Evolutionary conservation across 1,140 invertebrate species (phyloP), one percentile per base, ranked within the genome.

Genomic region (Drosophila sulfurigaster): DNA sequence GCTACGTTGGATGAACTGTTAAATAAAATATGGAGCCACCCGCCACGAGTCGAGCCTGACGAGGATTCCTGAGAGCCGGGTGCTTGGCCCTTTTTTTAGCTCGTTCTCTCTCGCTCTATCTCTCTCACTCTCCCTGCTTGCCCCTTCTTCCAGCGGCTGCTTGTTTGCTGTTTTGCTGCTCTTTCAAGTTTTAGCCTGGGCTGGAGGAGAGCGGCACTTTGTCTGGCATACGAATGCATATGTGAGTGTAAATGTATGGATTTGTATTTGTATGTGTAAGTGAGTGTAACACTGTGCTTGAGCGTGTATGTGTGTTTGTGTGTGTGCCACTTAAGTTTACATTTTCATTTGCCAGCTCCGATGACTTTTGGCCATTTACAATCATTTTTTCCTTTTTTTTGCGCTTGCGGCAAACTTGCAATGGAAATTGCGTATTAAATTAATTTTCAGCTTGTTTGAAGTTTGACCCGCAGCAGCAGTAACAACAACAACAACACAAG

Each of bases 361-460:
- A 89, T 89, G 85, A 88, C 81, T 85, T 88, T 85, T 79, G 71
- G 71, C 85, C 81, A 82, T 88, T 88, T 88, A 88, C 83, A 89
- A 88, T 83, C 77, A 89, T 83, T 88, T 86, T 88, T 73, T 68
- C 48, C 16, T 51, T 56, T 46, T 51, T 43, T 65, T 52, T 45
- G 48, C 7, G 57, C 57, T 66, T 51, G 66, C 70, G 69, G 68
- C 51, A 67, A 64, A 60, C 62, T 72, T 67, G 75, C 69, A 77
- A 77, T 78, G 74, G 68, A 89, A 88, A 88, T 74, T 72, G 86
- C 81, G 78, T 75, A 89, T 89, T 89, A 88, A 88, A 88, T 88
- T 88, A 88, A 88, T 88, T 88, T 88, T 85, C 75, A 88, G 78
- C 81, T 89, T 89, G 81, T 85, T 88, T 88, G 81, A 89, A 83